Evolutionary conservation across 2,888 invertebrate species (phyloP), one percentile per base, ranked within the genome.

Genomic region (Dinocampus coccinellae): DNA sequence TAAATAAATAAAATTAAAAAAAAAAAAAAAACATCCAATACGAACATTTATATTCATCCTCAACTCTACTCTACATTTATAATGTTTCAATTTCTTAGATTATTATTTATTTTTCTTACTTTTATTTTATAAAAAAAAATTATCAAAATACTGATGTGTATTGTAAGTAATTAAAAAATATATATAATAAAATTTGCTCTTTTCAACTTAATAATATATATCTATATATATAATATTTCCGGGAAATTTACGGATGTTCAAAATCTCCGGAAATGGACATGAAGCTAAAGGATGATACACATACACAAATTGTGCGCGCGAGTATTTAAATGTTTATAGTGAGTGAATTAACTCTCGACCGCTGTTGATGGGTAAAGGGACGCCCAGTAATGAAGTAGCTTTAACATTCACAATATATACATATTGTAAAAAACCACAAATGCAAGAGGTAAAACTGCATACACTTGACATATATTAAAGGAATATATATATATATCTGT

Each of bases 191-290:
- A 39, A n/a, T 47, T 47, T 47, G 4, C 9, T 47, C 47, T 47
- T 47, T 47, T 47, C 13, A 16, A 47, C 16, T 0, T 47, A 3
- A 0, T 7, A 16, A 47, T 7, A 7, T 16, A 47, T 47, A 47
- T 16, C 7, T 16, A n/a, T 47, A 16, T 47, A 47, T 47, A 7
- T 47, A 47, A 47, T 16, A n/a, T 47, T 47, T 47, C 16, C 47
- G 10, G 39, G 47, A 47, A 47, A 47, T 16, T 47, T 47, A 26
- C 66, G 67, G 52, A 73, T 67, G 70, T 61, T 67, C 62, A 63
- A 65, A 69, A 73, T 73, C 70, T 67, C 61, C 39, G 65, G 65
- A 66, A 66, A 57, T 66, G 65, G 57, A 47, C 16, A 47, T 4
- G 16, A 16, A 7, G 2, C 9, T 7, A 16, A 47, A n/a, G 16